Base-by-base conservation (phyloP, 1,140 invertebrate species). In the Neuroterus valhalla region DNA sequence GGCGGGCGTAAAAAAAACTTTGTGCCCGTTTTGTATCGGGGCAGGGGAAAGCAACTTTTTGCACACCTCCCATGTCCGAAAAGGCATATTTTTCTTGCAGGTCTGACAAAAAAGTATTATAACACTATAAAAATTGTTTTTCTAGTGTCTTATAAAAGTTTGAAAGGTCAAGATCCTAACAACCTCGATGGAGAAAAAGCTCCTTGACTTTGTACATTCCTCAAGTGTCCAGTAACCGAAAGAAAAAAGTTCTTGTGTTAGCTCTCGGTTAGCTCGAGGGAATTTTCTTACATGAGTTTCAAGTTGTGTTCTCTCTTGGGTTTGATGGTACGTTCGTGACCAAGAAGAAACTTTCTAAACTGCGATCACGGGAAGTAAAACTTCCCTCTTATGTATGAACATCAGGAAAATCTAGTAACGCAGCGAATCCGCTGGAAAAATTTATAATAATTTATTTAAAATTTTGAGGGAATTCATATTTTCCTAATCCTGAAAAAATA, bases 181-280 rank as follows among this genome's bases (percentile, higher is more conserved):
- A n/a, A n/a, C n/a, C n/a, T n/a, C n/a, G n/a, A 21, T 17, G 12
- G 12, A 2, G 50, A 52, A 52, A 10, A 52, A 52, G 21, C 19
- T 52, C 23, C 50, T 52, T 26, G 50, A 52, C 50, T 52, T 52
- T 52, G 50, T 52, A 21, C 50, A 52, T 52, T 52, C 50, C 50
- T 52, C 50, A 23, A 52, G 50, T 52, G 50, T 52, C 21, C 50
- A 52, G n/a, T 52, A 52, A 19, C 3, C 4, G 3, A 21, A 14
- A 52, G 19, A 21, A 21, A 52, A 52, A 52, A 52, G 19, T 21
- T 21, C 19, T 52, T 17, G 50, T 12, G 50, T 52, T 52, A 21
- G 5, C 50, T 52, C 23, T 52, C 50, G n/a, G 50, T 21, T 52
- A 52, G 50, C 50, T 52, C 50, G 17, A 52, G 50, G 50, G 50